Percentiles rank a stretch among this genome's conserved stretches.
Conservation (phyloP, 2,888 invertebrate species). For the Microplitis deprimator region DNA sequence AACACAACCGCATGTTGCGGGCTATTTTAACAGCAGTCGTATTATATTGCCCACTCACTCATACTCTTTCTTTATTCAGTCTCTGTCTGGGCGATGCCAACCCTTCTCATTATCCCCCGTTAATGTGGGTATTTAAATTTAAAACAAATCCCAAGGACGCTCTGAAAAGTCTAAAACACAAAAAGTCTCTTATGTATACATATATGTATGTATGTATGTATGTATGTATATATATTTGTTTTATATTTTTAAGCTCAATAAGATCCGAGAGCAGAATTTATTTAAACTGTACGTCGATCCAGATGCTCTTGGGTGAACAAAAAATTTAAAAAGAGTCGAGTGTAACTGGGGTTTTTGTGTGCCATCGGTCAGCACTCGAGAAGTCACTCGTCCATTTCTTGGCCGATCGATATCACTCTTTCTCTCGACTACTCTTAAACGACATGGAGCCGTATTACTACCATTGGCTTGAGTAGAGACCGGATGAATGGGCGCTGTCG, state of each 20-base stretch:
- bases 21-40: conserved; percentile 1
- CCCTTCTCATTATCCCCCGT: conserved; percentile 24
- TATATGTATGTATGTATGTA: too few relatives aligned
- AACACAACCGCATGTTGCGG: conserved; percentile 10
- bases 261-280: too few relatives aligned
- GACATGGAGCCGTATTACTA: conserved; percentile 31
- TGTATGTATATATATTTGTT: too few relatives aligned
- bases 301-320: background rate
- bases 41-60: background rate
- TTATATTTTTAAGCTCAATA: too few relatives aligned
- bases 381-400: conserved; percentile 38
- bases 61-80: background rate
- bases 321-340: background rate
- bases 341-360: conserved; percentile 22
- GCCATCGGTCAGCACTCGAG: conserved; percentile 32
- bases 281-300: background rate
- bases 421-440: conserved; percentile 18
- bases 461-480: conserved; percentile 28
- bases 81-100: background rate
- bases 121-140: conserved; percentile 30
- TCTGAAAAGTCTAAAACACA: background rate
- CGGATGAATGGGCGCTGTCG: conserved; percentile 43
- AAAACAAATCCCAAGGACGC: conserved; percentile 22
- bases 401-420: conserved; percentile 39
- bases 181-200: background rate